Conservation (phyloP, 2,113 vertebrate species). For the Dascyllus trimaculatus region DNA sequence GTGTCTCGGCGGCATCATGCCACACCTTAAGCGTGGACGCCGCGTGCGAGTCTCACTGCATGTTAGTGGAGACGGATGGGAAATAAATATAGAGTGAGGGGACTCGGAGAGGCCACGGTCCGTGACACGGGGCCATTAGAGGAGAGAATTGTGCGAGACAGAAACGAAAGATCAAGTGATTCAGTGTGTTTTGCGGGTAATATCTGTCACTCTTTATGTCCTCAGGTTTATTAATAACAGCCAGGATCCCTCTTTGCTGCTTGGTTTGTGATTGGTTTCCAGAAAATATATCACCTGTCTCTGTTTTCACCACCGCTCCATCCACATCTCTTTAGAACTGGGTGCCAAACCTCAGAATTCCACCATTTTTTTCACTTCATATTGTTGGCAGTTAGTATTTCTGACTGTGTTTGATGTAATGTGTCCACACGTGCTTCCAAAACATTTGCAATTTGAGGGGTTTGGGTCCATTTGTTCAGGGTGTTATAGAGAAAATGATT, state of each 20-base stretch:
- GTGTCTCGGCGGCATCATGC: conserved; percentile 36
- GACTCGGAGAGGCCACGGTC: conserved; percentile 1
- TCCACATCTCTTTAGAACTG: neutral
- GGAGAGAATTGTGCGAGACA: conserved; percentile 12
- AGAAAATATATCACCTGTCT: conserved; percentile 6
- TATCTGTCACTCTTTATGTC: conserved; percentile 20
- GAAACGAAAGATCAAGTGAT: conserved; percentile 18
- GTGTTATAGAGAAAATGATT: neutral
- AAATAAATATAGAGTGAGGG: conserved; percentile 5
- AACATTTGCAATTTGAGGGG: neutral
- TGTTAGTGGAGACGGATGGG: neutral
- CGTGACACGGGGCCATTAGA: conserved; percentile 28
- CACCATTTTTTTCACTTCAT: neutral
- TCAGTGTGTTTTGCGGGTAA: conserved; percentile 17
- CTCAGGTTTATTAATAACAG: conserved; percentile 26
- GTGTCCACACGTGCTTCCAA: neutral
- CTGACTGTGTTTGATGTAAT: too few relatives aligned
- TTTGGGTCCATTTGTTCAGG: neutral
- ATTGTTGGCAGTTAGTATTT: too few relatives aligned
- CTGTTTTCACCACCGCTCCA: neutral
- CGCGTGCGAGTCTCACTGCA: conserved; percentile 22
- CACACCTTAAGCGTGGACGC: conserved; percentile 57
- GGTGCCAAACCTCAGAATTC: neutral
- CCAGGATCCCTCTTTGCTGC: neutral
- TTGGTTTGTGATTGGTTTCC: neutral